Conservation (phyloP, 2,113 vertebrate genomes). For the Bettongia penicillata region DNA sequence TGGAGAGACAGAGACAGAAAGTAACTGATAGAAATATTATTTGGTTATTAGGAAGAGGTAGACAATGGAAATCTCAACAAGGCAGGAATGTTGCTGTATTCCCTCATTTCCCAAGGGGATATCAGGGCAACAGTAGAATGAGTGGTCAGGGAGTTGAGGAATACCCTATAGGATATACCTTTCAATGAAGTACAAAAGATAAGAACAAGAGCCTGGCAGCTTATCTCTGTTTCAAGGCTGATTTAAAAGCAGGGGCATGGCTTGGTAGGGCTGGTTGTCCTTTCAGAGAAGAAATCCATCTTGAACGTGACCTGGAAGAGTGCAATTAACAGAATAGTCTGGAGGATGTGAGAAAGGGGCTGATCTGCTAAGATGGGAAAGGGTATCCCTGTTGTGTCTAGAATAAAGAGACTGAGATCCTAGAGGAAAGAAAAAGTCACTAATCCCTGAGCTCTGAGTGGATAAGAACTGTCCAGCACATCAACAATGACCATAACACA, state of each 20-base stretch:
- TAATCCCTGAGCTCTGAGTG: neutral
- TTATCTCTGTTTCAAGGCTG: no score
- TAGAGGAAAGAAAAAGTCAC: neutral
- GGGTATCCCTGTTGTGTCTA: neutral
- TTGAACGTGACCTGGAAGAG: neutral
- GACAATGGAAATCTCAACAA: no score
- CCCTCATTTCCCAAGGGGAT: no score
- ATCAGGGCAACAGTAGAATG: no score
- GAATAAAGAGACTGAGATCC: neutral
- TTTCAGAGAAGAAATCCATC: neutral
- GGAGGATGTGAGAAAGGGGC: neutral
- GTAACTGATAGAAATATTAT: neutral
- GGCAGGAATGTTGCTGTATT: no score
- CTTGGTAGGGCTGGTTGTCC: neutral
- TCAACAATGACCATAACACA: neutral
- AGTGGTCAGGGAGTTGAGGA: no score
- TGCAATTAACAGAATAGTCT: neutral
- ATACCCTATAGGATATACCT: no score
- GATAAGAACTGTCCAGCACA: neutral
- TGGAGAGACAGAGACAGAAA: neutral
- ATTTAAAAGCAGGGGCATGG: neutral
- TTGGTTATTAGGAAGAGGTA: neutral
- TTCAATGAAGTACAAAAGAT: no score
- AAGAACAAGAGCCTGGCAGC: no score
- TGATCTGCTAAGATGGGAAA: neutral